phyloP scores from a whole-genome alignment of 2,113 vertebrate species.

The Gorsachius goisagi region DNA sequence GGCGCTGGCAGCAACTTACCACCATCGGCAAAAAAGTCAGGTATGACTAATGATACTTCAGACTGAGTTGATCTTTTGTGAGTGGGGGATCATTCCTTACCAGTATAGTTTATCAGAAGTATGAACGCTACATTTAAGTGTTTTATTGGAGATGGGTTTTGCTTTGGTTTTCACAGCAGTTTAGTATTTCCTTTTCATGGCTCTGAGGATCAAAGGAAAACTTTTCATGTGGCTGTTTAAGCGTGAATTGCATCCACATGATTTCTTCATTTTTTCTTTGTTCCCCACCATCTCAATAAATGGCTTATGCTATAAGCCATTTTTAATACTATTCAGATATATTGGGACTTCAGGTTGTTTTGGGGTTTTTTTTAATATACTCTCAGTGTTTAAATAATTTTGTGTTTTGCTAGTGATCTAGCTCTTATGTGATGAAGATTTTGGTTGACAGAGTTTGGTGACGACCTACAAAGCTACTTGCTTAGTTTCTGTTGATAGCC shows the following conservation, averaged over 20 bases:
- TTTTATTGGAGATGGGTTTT: background rate
- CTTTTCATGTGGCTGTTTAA: background rate
- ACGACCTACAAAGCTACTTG: background rate
- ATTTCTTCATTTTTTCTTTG: background rate
- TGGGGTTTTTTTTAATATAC: background rate
- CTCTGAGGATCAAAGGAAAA: background rate
- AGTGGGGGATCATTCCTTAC: background rate
- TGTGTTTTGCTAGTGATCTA: background rate
- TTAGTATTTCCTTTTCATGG: background rate
- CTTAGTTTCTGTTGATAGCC: background rate
- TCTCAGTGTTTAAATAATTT: background rate
- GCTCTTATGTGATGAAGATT: background rate
- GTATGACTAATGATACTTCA: conserved; percentile 62
- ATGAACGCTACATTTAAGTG: background rate
- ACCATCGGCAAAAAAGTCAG: conserved; percentile 93
- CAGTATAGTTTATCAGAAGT: background rate
- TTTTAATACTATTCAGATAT: background rate
- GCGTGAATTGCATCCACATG: background rate
- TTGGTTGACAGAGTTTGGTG: background rate
- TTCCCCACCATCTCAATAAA: background rate
- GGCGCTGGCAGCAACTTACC: conserved; percentile 83
- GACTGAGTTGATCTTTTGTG: too few relatives aligned
- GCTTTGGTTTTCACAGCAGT: background rate
- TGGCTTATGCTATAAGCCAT: background rate
- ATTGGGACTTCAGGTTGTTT: background rate